These are phyloP conservation scores for Diplosoma virens DNA, from an alignment of 23 tunicate genomes.

Conservation along the genomic window DNA sequence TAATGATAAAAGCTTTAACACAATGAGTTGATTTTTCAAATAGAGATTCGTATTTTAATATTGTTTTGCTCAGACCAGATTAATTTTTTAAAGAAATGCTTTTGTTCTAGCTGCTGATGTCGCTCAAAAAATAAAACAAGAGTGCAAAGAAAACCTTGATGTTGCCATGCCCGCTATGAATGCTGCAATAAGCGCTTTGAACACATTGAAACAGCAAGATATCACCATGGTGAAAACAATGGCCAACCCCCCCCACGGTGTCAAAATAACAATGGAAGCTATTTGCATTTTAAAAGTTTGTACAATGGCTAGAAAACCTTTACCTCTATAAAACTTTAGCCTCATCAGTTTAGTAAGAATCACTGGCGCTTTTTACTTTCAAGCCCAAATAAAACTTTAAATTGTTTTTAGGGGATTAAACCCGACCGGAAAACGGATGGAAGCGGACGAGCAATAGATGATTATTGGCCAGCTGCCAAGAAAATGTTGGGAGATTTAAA, in stretches of 20 bases:
- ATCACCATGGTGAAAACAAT: slow-evolving; percentile 81
- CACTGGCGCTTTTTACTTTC: not conserved
- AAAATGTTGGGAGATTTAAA: slow-evolving; percentile 88
- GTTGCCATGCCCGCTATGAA: slow-evolving; percentile 92
- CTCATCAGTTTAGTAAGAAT: not conserved
- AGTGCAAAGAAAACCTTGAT: slow-evolving; percentile 85
- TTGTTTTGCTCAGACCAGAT: too few species aligned
- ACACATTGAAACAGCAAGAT: slow-evolving; percentile 82
- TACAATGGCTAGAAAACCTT: not conserved
- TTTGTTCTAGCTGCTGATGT: slow-evolving; percentile 71
- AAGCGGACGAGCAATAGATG: slow-evolving; percentile 74
- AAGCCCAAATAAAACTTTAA: not conserved
- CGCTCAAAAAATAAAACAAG: slow-evolving; percentile 76
- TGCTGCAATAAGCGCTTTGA: slow-evolving; percentile 74
- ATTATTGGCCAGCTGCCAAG: slow-evolving; percentile 90
- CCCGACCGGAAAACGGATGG: slow-evolving; percentile 87
- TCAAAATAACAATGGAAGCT: slow-evolving; percentile 88
- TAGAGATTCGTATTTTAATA: too few species aligned
- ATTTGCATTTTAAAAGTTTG: slow-evolving; percentile 79
- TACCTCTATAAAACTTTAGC: not conserved
- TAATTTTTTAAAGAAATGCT: too few species aligned
- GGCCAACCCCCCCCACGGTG: slow-evolving; percentile 83
- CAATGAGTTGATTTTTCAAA: too few species aligned
- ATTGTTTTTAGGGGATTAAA: slow-evolving; percentile 57
- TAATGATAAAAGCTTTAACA: not conserved